These are phyloP conservation scores for Pituophis catenifer DNA, from an alignment of 2,113 vertebrate genomes.

Conservation along the genomic window DNA sequence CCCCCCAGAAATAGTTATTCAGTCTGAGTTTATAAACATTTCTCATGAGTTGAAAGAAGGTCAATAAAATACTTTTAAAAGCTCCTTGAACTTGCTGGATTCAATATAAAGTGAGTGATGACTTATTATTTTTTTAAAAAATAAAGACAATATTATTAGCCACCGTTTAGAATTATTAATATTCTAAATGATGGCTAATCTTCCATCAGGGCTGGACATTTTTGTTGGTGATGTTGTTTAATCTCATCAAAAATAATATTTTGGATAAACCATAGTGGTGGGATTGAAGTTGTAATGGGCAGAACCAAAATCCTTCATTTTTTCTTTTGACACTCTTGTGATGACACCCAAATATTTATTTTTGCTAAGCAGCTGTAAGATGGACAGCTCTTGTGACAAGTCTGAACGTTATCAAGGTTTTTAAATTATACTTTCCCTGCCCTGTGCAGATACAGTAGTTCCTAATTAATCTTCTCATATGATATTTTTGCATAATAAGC, in stretches of 20 bases:
- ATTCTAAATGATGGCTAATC: constrained; percentile 34
- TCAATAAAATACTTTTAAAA: constrained; percentile 49
- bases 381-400: background rate
- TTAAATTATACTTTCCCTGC: background rate
- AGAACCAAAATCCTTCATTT: background rate
- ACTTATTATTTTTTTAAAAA: constrained; percentile 23
- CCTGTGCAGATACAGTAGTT: background rate
- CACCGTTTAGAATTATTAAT: constrained; percentile 29
- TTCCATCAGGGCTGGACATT: background rate
- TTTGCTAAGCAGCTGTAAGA: background rate
- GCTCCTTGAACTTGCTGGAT: constrained; percentile 49
- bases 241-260: background rate
- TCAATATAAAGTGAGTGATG: constrained; percentile 41
- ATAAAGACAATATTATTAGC: background rate
- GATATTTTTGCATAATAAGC: background rate
- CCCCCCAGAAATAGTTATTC: constrained; percentile 15
- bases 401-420: background rate
- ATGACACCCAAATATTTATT: background rate
- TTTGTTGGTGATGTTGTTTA: background rate
- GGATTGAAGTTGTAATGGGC: background rate
- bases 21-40: constrained; percentile 31
- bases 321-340: background rate
- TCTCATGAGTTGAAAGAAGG: constrained; percentile 50
- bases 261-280: background rate
- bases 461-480: background rate